These are phyloP conservation scores for Tetrax tetrax DNA, from an alignment of 2,113 vertebrate genomes.

Conservation along the genomic window DNA sequence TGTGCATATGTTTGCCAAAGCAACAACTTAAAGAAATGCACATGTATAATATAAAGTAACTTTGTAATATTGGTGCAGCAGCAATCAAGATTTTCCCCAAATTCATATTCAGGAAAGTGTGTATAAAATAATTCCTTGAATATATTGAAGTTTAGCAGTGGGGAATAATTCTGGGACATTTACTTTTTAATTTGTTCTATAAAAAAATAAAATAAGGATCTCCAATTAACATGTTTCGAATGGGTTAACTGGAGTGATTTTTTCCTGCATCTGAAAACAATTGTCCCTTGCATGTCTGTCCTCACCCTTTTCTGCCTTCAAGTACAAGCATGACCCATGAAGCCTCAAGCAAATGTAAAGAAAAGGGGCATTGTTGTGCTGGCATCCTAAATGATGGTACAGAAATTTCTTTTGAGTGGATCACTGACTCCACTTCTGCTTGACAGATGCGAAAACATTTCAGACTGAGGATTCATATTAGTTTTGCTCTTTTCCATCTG, in stretches of 20 bases:
- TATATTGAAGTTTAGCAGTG: accelerated
- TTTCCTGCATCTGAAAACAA: background rate
- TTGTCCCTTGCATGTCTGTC: background rate
- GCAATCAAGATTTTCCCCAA: background rate
- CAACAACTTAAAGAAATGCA: background rate
- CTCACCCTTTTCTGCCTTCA: background rate
- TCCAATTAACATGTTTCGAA: background rate
- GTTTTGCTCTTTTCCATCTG: background rate
- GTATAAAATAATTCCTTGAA: background rate
- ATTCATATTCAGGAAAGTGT: background rate
- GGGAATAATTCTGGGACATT: background rate
- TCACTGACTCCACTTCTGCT: background rate
- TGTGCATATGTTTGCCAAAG: background rate
- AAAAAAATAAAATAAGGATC: background rate
- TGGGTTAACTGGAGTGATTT: background rate
- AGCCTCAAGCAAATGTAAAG: background rate
- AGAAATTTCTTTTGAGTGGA: background rate
- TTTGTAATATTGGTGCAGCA: background rate
- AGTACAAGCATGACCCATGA: background rate
- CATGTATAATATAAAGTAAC: background rate
- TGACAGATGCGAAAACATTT: background rate
- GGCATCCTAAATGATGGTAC: background rate
- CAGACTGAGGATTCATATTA: background rate
- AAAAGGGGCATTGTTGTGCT: background rate
- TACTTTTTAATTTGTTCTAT: background rate